These are phyloP conservation scores for Rhopilema esculentum DNA, from an alignment of 30 jellyfish, hydroid and myxozoan species.

Conservation along the genomic window DNA sequence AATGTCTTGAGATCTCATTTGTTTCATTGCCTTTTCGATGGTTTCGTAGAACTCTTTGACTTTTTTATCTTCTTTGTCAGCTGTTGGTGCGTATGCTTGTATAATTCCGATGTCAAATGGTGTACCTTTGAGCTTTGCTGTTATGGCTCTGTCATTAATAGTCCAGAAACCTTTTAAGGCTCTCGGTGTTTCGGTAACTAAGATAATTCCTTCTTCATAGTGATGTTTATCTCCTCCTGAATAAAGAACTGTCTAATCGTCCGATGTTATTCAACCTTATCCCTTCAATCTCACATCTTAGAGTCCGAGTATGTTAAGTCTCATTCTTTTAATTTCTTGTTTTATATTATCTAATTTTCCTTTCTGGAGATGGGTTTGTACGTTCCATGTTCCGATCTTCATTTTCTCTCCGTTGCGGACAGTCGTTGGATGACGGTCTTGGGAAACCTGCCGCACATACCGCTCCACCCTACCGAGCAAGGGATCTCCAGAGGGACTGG, in stretches of 20 bases:
- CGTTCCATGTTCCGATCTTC: conserved; percentile 46
- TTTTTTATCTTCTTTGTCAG: conserved; percentile 12
- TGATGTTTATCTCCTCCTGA: conserved; percentile 14
- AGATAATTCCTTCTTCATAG: neutral
- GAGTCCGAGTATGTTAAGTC: neutral
- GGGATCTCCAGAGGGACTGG: neutral
- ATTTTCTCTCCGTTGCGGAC: neutral
- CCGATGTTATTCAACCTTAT: neutral
- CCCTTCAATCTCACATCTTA: conserved; percentile 17
- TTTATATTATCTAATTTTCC: conserved; percentile 25
- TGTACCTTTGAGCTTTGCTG: conserved; percentile 11
- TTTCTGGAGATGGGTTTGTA: conserved; percentile 10
- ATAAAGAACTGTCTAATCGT: neutral
- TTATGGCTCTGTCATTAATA: conserved; percentile 31
- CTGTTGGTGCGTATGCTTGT: conserved; percentile 47
- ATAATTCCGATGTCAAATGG: conserved; percentile 39
- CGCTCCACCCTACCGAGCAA: conserved; percentile 15
- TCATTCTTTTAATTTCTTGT: conserved; percentile 43
- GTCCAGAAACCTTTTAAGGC: conserved; percentile 1
- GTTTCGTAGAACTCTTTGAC: conserved; percentile 32
- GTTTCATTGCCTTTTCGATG: conserved; percentile 18
- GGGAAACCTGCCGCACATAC: conserved; percentile 3
- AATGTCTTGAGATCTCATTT: conserved; percentile 1
- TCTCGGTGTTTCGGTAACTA: neutral
- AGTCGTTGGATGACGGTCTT: conserved; percentile 12